These are phyloP conservation scores for Morinoia aosen DNA, from an alignment of 2,888 invertebrate genomes.

Conservation along the genomic window DNA sequence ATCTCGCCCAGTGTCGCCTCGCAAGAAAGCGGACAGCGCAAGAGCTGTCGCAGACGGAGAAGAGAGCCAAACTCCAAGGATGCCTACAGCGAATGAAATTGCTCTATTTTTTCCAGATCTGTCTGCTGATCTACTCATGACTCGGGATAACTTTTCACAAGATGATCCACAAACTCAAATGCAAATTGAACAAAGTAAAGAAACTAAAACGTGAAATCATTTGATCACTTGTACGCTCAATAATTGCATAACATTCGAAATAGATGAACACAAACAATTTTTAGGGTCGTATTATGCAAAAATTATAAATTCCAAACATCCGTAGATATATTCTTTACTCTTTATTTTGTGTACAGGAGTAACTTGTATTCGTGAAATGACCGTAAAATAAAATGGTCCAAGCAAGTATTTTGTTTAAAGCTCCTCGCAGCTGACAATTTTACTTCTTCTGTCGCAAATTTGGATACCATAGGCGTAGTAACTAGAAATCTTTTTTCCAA, in stretches of 20 bases:
- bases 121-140: constrained; percentile 22
- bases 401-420: too few relatives aligned
- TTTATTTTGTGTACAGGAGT: not conserved
- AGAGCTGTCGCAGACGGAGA: not conserved
- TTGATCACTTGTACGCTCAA: too few relatives aligned
- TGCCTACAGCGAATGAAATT: constrained; percentile 56
- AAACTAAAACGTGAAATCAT: not conserved
- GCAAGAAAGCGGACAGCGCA: not conserved
- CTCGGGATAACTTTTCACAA: constrained; percentile 52
- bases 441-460: not conserved
- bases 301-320: not conserved
- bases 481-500: too few relatives aligned
- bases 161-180: constrained; percentile 66
- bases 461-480: too few relatives aligned
- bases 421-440: too few relatives aligned
- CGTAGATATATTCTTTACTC: not conserved
- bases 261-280: not conserved
- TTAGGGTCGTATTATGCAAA: not conserved
- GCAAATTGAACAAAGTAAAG: constrained; percentile 65
- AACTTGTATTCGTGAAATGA: not conserved
- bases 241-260: too few relatives aligned
- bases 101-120: constrained; percentile 64
- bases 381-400: not conserved
- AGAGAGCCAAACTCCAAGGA: constrained; percentile 5
- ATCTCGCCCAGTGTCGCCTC: not conserved